Percentiles rank a stretch among this genome's conserved stretches.
phyloP scores from a whole-genome alignment of 1,140 invertebrate species.

The Danaus plexippus region DNA sequence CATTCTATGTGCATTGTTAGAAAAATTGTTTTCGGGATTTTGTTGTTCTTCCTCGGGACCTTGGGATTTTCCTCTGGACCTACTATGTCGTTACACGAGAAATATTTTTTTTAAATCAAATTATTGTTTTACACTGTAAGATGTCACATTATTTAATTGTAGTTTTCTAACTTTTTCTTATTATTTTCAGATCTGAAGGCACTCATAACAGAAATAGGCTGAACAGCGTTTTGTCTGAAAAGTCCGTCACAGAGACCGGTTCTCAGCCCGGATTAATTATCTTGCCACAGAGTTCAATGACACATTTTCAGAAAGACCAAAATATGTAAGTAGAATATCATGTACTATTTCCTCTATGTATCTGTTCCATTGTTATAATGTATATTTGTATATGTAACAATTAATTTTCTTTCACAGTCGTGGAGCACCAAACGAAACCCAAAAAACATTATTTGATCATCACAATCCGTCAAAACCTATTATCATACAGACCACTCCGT shows the following conservation, averaged over 20 bases:
- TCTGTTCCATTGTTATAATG: too few relatives aligned
- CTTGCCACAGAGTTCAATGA: slow-evolving; percentile 50
- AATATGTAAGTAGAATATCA: slow-evolving; percentile 30
- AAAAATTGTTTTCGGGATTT: too few relatives aligned
- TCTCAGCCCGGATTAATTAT: slow-evolving; percentile 53
- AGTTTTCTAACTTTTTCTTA: slow-evolving; percentile 2
- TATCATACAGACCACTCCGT: slow-evolving; percentile 55
- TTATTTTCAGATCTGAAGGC: slow-evolving; percentile 36
- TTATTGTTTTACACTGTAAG: too few relatives aligned
- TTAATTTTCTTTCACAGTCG: slow-evolving; percentile 33
- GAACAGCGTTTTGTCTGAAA: slow-evolving; percentile 51
- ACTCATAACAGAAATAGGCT: slow-evolving; percentile 42
- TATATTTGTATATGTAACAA: background rate
- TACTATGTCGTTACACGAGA: too few relatives aligned
- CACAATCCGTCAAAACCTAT: slow-evolving; percentile 65
- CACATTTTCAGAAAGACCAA: slow-evolving; percentile 52
- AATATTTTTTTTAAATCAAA: too few relatives aligned
- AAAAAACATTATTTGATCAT: slow-evolving; percentile 59
- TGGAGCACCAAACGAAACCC: slow-evolving; percentile 34
- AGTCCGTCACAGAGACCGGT: slow-evolving; percentile 39
- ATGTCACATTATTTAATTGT: slow-evolving; percentile 3
- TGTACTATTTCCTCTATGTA: slow-evolving; percentile 7
- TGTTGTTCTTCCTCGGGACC: too few relatives aligned
- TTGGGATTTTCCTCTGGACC: too few relatives aligned
- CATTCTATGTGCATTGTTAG: too few relatives aligned